Percentiles rank a stretch among this genome's conserved stretches.
These are phyloP conservation scores for Labrus mixtus DNA, from an alignment of 2,113 vertebrate genomes.

Conservation along the genomic window DNA sequence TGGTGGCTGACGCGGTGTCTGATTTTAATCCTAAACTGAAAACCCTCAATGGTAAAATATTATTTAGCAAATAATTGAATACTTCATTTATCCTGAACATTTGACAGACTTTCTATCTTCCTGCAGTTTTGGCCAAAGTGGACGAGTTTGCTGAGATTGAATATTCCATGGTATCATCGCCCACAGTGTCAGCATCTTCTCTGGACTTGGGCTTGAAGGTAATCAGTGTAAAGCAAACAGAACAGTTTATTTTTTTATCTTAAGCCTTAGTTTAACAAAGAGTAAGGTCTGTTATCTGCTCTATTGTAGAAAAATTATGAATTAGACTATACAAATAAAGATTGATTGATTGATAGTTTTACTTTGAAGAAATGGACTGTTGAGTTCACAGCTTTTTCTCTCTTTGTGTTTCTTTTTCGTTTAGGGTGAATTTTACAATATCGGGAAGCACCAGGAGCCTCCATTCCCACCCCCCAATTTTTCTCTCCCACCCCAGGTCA, in stretches of 20 bases:
- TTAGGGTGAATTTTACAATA: slow-evolving; percentile 86
- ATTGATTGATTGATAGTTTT: not conserved
- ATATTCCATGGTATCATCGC: slow-evolving; percentile 81
- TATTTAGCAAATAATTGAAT: not conserved
- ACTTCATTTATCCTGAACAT: not conserved
- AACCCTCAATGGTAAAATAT: slow-evolving; percentile 82
- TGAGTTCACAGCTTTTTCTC: not conserved
- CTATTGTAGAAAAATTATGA: too few species aligned
- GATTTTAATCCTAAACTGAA: slow-evolving; percentile 79
- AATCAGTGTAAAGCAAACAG: not conserved
- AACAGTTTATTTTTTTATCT: not conserved
- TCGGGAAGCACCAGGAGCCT: slow-evolving; percentile 79
- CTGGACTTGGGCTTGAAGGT: slow-evolving; percentile 82
- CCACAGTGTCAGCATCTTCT: slow-evolving; percentile 60
- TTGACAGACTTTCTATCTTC: not conserved
- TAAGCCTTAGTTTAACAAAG: not conserved
- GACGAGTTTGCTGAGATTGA: slow-evolving; percentile 84
- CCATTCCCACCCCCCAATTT: slow-evolving; percentile 76
- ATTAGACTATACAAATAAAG: too few species aligned
- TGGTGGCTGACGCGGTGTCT: slow-evolving; percentile 66
- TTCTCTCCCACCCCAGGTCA: slow-evolving; percentile 60
- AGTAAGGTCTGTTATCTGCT: too few species aligned
- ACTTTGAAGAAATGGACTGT: too few species aligned
- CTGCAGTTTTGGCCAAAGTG: slow-evolving; percentile 80
- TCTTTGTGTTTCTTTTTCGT: not conserved